phyloP scores from a whole-genome alignment of 2,113 vertebrate genomes.

The Nesospiza acunhae region DNA sequence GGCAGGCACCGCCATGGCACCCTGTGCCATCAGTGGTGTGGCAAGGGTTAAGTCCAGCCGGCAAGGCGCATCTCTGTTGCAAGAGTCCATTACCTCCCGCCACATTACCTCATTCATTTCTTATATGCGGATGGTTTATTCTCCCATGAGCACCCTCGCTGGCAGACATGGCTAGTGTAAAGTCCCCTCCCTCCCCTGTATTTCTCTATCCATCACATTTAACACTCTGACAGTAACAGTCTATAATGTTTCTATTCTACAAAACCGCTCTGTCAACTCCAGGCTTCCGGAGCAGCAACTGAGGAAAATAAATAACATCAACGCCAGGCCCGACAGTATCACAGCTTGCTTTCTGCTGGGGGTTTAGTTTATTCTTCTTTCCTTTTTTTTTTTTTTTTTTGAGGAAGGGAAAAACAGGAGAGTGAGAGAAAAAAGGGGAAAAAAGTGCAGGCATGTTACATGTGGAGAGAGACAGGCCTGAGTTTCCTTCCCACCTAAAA shows the following conservation, averaged over 20 bases:
- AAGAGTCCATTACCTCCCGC: slow-evolving; percentile 93
- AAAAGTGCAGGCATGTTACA: neutral
- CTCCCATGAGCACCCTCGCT: slow-evolving; percentile 88
- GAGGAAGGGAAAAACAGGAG: neutral
- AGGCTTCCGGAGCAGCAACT: slow-evolving; percentile 93
- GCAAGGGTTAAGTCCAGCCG: slow-evolving; percentile 80
- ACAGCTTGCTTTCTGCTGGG: slow-evolving; percentile 73
- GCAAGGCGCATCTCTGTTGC: slow-evolving; percentile 85
- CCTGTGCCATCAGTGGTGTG: neutral
- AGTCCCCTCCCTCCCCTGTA: slow-evolving; percentile 85
- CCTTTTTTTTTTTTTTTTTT: neutral
- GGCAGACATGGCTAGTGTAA: slow-evolving; percentile 86
- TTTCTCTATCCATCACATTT: slow-evolving; percentile 99
- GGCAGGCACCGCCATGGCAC: accelerated
- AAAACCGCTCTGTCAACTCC: slow-evolving; percentile 99
- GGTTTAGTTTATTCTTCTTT: neutral
- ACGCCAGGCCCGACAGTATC: slow-evolving; percentile 81
- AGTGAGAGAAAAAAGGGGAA: neutral
- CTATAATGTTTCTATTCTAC: slow-evolving; percentile 99
- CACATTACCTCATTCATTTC: slow-evolving; percentile 95
- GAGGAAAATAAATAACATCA: slow-evolving; percentile 99
- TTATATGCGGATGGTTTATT: slow-evolving; percentile 91
- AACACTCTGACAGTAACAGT: slow-evolving; percentile 99
- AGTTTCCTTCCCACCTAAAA: neutral
- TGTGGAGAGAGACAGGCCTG: neutral